Conservation (phyloP, 2,888 invertebrate species). For the Adela reaumurella region DNA sequence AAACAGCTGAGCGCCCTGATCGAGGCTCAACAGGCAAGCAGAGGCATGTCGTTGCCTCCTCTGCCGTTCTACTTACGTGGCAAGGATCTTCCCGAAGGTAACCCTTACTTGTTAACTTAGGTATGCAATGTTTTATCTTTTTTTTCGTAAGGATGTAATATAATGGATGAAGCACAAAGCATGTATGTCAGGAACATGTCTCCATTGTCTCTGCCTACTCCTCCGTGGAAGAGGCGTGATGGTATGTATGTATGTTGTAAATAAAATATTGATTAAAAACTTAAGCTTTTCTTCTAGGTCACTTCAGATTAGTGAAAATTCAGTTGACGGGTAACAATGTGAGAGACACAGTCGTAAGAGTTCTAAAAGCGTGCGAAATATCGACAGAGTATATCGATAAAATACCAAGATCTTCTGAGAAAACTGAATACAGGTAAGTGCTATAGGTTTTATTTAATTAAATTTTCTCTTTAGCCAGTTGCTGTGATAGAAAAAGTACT, state of each 20-base stretch:
- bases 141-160: neutral
- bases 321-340: slow-evolving; percentile 65
- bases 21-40: slow-evolving; percentile 69
- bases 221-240: too few relatives aligned
- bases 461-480: too few relatives aligned
- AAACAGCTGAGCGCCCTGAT: slow-evolving; percentile 84
- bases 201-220: too few relatives aligned
- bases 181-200: too few relatives aligned
- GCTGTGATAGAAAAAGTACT: too few relatives aligned
- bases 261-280: slow-evolving; percentile 1
- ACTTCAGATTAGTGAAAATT: slow-evolving; percentile 72
- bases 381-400: slow-evolving; percentile 84
- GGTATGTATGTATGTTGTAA: slow-evolving; percentile 2
- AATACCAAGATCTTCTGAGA: slow-evolving; percentile 43
- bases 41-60: slow-evolving; percentile 54
- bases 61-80: slow-evolving; percentile 79
- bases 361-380: slow-evolving; percentile 78
- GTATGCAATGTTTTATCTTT: too few relatives aligned
- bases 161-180: too few relatives aligned
- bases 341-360: slow-evolving; percentile 67
- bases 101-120: too few relatives aligned
- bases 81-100: slow-evolving; percentile 56
- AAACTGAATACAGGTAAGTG: slow-evolving; percentile 24
- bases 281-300: slow-evolving; percentile 39
- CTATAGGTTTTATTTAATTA: neutral